Evolutionary conservation across 2,888 invertebrate genomes (phyloP).

Genomic region (Mystacides longicornis): DNA sequence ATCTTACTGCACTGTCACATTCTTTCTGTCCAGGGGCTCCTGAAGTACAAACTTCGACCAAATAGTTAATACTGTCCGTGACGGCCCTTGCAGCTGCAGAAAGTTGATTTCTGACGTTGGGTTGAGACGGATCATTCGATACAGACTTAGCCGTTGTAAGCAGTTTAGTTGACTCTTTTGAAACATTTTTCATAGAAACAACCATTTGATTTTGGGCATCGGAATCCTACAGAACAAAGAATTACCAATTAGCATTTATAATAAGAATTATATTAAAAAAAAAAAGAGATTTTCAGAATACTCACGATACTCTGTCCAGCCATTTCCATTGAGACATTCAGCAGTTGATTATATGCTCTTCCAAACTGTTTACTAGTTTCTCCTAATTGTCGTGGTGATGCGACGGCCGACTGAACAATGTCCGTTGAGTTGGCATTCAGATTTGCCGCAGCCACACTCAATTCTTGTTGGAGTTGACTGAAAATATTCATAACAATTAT

Average conservation of each 20-base stretch:
- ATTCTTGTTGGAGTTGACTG: constrained; percentile 75
- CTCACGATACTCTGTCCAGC: constrained; percentile 64
- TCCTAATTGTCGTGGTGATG: constrained; percentile 62
- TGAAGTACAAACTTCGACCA: constrained; percentile 75
- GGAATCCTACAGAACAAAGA: constrained; percentile 47
- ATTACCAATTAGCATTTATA: background rate
- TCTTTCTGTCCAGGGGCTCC: constrained; percentile 95
- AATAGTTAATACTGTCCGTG: constrained; percentile 85
- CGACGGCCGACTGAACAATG: constrained; percentile 73
- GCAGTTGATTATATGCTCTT: constrained; percentile 66
- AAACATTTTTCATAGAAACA: constrained; percentile 78
- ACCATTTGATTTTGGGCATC: constrained; percentile 77
- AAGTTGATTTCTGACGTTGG: constrained; percentile 84
- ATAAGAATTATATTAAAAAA: background rate
- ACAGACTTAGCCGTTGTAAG: constrained; percentile 83
- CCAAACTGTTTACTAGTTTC: constrained; percentile 72
- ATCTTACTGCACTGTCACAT: constrained; percentile 90
- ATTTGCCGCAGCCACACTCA: constrained; percentile 76
- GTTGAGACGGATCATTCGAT: constrained; percentile 81
- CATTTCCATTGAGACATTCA: constrained; percentile 78
- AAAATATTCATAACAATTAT: too few relatives aligned
- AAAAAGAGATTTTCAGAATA: background rate
- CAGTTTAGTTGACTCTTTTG: constrained; percentile 78
- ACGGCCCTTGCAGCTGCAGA: constrained; percentile 83
- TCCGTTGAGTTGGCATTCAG: constrained; percentile 78